Base-by-base conservation (phyloP, 2,113 vertebrate genomes). In the Petaurus breviceps region DNA sequence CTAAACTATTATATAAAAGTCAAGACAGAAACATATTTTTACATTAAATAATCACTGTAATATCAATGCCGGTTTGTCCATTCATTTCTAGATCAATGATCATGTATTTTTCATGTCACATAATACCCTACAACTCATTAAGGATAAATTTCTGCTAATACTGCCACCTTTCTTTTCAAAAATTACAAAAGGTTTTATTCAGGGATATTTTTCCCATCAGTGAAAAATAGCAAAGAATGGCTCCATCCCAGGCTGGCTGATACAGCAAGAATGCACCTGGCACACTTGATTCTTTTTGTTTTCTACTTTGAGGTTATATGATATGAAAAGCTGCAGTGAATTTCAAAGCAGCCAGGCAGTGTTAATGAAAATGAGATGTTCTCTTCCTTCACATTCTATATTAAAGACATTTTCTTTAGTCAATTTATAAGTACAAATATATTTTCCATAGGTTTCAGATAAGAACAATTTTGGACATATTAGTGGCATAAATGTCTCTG, bases 261-360 rank as follows among this genome's bases (percentile, higher is more conserved):
- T 92, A 97, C 96, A 98, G 97, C 97, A 97, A 77, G 92, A 97
- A 95, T 31, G 94, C 95, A 97, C 93, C 96, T 97, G 97, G 95
- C 92, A 98, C 92, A 97, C 37, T 46, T 54, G 95, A 57, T 54
- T 90, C 7, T 51, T 95, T 94, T 93, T 51, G 26, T 51, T 93
- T 95, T 55, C 95, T 92, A 89, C 90, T 89, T 96, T 89, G 89
- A 95, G 90, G 92, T 94, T 96, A 96, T 96, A 90, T 94, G 93
- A 91, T 53, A 89, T 91, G 93, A 89, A 94, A 93, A 93, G 95
- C 54, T 93, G 22, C 94, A 51, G 91, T 50, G 55, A 96, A 91
- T 97, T 95, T 94, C 84, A 93, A 0, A 94, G 91, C 89, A 95
- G 31, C 54, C 93, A 26, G 93, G 46, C 89, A 97, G 93, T 90